Conservation (phyloP, 1,140 invertebrate genomes). For the Scylla paramamosain region DNA sequence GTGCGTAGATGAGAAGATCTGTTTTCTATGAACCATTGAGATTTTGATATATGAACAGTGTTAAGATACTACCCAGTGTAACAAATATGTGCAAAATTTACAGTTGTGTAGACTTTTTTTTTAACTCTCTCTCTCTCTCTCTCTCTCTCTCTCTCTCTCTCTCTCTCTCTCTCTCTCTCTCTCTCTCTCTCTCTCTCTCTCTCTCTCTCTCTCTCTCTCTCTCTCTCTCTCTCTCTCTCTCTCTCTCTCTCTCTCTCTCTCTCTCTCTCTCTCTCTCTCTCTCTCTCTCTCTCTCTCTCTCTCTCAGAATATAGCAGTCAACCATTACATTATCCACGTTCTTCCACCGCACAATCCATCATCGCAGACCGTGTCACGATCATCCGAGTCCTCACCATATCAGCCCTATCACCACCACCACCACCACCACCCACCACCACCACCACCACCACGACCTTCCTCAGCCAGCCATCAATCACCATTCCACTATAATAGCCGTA, state of each 20-base stretch:
- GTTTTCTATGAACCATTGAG: slow-evolving; percentile 32
- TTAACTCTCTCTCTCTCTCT: neutral
- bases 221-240: slow-evolving; percentile 1
- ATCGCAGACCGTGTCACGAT: neutral
- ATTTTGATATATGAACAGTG: slow-evolving; percentile 54
- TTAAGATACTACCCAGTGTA: slow-evolving; percentile 35
- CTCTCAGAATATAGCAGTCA: neutral
- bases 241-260: slow-evolving; percentile 34
- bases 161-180: no score
- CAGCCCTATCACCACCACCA: neutral
- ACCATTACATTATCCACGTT: neutral
- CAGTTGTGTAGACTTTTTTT: slow-evolving; percentile 18
- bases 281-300: neutral
- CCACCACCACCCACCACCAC: neutral
- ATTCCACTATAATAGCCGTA: neutral
- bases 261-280: neutral
- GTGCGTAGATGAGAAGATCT: neutral
- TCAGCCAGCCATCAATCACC: neutral
- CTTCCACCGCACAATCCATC: neutral
- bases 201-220: no score
- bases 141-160: no score
- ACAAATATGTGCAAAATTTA: slow-evolving; percentile 43
- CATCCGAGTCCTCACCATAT: neutral
- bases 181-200: no score
- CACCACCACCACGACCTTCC: neutral